phyloP scores from a whole-genome alignment of 1,140 invertebrate genomes.

The Dendrolimus punctatus region DNA sequence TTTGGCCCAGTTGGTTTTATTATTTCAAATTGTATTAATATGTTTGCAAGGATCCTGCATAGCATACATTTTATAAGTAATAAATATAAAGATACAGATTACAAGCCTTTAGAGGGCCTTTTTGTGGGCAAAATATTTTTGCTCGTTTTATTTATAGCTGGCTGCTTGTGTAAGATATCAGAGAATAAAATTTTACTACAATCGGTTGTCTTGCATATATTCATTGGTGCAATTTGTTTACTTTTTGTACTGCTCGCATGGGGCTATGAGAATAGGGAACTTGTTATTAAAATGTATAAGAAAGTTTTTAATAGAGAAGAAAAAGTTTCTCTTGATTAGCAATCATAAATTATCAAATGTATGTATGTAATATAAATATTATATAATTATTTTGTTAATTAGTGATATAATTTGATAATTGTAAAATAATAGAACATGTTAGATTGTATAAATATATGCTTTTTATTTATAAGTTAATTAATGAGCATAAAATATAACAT shows the following conservation, averaged over 20 bases:
- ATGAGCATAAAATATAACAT: too few relatives aligned
- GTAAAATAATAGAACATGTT: conserved; percentile 14
- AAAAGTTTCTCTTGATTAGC: conserved; percentile 46
- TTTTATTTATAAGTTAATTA: too few relatives aligned
- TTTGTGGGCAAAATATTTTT: conserved; percentile 80
- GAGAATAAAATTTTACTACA: conserved; percentile 74
- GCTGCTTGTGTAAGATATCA: conserved; percentile 77
- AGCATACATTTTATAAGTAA: conserved; percentile 80
- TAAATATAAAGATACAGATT: conserved; percentile 76
- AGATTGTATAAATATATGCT: conserved; percentile 1
- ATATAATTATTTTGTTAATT: too few relatives aligned
- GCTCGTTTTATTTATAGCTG: conserved; percentile 74
- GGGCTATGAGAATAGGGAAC: conserved; percentile 79
- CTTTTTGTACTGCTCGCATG: conserved; percentile 73
- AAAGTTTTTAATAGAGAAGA: conserved; percentile 49
- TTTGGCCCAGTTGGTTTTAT: conserved; percentile 95
- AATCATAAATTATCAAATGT: conserved; percentile 35
- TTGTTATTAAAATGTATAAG: conserved; percentile 70
- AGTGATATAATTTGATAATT: too few relatives aligned
- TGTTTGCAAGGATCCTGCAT: conserved; percentile 84
- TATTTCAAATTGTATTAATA: conserved; percentile 95
- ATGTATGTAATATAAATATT: conserved; percentile 23
- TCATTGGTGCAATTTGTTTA: conserved; percentile 76
- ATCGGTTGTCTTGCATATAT: conserved; percentile 76
- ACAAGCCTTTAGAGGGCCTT: conserved; percentile 79